Percentiles rank a stretch among this genome's conserved stretches.
Conservation (phyloP, 2,113 vertebrate genomes). For the Rhea americana region DNA sequence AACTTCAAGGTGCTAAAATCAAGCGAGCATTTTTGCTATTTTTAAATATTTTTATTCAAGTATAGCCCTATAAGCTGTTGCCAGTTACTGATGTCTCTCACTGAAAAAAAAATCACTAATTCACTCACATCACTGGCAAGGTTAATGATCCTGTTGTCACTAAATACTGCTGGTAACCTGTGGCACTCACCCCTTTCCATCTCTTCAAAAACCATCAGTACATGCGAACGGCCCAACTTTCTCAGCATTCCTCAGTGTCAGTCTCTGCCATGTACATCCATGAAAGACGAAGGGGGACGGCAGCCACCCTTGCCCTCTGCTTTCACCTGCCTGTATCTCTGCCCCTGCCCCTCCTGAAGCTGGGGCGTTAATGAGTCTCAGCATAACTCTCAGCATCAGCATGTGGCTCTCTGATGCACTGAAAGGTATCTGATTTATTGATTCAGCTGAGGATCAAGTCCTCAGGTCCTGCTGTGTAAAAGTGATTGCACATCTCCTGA, state of each 20-base stretch:
- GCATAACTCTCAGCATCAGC: neutral
- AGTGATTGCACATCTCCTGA: neutral
- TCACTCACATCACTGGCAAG: neutral
- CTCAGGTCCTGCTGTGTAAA: neutral
- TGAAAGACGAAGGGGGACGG: neutral
- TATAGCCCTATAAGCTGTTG: neutral
- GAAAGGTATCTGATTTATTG: neutral
- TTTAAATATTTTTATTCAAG: neutral
- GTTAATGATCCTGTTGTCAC: too few relatives aligned
- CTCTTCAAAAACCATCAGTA: neutral
- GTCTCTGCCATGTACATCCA: rapidly evolving
- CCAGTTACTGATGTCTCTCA: neutral
- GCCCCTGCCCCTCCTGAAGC: neutral
- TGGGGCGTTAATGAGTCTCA: too few relatives aligned
- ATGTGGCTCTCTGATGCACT: neutral
- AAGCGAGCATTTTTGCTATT: neutral
- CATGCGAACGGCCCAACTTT: neutral
- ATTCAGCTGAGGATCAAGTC: neutral
- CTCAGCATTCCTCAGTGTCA: neutral
- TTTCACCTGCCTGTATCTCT: neutral
- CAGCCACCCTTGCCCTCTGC: neutral
- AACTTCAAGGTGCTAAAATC: neutral
- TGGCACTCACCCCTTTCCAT: rapidly evolving
- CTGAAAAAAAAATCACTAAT: neutral
- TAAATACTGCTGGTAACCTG: too few relatives aligned